These are phyloP conservation scores for Picathartes gymnocephalus DNA, from an alignment of 2,113 vertebrate genomes.

Conservation along the genomic window DNA sequence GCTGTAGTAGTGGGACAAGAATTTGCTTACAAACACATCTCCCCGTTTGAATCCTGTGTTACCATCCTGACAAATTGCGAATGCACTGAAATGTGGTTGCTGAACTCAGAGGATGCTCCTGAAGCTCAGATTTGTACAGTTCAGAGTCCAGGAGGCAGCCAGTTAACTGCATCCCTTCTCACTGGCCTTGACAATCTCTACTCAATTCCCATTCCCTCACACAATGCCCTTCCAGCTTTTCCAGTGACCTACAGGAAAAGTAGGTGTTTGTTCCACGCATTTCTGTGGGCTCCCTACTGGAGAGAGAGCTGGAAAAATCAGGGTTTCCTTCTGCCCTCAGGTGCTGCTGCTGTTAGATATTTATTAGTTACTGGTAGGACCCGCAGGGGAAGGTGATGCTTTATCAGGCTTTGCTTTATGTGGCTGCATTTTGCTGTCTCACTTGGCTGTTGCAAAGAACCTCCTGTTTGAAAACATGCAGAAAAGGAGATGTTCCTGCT, in stretches of 20 bases:
- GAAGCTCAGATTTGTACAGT: not conserved
- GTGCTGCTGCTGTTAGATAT: not conserved
- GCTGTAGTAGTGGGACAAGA: constrained; percentile 17
- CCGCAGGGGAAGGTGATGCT: not conserved
- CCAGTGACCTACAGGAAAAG: not conserved
- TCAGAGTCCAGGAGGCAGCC: not conserved
- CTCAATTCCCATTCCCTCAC: not conserved
- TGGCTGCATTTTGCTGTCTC: not conserved
- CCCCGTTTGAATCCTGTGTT: not conserved
- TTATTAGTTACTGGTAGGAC: not conserved
- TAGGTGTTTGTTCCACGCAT: not conserved
- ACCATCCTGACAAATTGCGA: not conserved
- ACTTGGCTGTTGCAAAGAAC: not conserved
- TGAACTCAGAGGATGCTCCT: not conserved
- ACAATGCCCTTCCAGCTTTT: not conserved
- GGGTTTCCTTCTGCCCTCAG: not conserved
- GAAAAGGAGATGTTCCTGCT: not conserved
- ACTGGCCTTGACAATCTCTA: not conserved
- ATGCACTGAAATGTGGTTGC: not conserved
- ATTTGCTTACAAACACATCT: constrained; percentile 9
- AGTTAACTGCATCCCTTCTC: not conserved
- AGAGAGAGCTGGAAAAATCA: not conserved
- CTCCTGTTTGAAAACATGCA: not conserved
- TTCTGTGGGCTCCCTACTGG: not conserved
- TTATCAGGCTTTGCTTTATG: not conserved